A percentile compares a stretch with the other conserved stretches of the same genome.
phyloP scores from a whole-genome alignment of 2,888 invertebrate species.

The Aleiodes testaceus region DNA sequence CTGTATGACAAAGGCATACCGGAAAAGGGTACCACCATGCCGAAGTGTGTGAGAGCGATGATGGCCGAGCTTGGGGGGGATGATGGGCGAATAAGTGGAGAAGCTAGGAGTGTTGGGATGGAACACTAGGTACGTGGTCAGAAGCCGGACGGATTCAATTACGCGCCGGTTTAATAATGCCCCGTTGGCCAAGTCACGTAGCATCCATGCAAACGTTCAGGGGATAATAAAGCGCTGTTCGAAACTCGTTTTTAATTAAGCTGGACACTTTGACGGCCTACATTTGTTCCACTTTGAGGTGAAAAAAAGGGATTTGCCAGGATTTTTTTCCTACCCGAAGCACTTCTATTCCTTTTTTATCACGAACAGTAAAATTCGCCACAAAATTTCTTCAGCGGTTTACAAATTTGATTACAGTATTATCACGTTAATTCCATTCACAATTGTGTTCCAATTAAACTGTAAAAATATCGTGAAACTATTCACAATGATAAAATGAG shows the following conservation, averaged over 20 bases:
- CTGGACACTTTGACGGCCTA: constrained; percentile 41
- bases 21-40: constrained; percentile 27
- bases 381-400: constrained; percentile 18
- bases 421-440: constrained; percentile 25
- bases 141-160: constrained; percentile 64
- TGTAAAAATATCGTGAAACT: no score
- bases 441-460: no score
- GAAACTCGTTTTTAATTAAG: constrained; percentile 56
- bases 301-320: constrained; percentile 3
- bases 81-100: constrained; percentile 32
- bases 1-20: constrained; percentile 23
- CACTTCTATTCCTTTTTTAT: neutral
- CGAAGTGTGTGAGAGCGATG: constrained; percentile 31
- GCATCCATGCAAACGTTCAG: constrained; percentile 48
- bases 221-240: constrained; percentile 52
- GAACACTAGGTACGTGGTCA: constrained; percentile 57
- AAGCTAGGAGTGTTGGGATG: constrained; percentile 47
- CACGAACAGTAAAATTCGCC: constrained; percentile 18
- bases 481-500: no score
- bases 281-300: constrained; percentile 13
- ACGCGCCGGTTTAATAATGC: constrained; percentile 62
- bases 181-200: constrained; percentile 58
- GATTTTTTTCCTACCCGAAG: neutral
- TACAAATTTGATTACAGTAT: constrained; percentile 15
- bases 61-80: constrained; percentile 31